Conservation (phyloP, 1,140 invertebrate species). For the Caenorhabditis inopinata region DNA sequence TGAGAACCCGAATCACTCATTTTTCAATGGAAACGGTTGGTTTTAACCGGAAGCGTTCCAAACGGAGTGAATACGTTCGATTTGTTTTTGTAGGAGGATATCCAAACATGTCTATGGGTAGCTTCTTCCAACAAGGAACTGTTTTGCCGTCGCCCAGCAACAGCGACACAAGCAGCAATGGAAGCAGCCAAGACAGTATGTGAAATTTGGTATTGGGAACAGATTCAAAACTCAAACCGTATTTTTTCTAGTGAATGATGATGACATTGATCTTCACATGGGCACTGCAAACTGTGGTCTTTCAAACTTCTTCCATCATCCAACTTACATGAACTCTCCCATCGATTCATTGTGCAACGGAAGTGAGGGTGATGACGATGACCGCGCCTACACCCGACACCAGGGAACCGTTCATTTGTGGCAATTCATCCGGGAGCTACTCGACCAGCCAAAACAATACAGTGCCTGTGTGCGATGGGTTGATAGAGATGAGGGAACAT, state of each 20-base stretch:
- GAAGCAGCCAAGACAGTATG: conserved; percentile 43
- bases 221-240: too few relatives aligned
- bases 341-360: not conserved
- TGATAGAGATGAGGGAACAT: conserved; percentile 87
- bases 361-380: conserved; percentile 34
- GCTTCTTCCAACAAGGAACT: conserved; percentile 31
- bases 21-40: conserved; percentile 27
- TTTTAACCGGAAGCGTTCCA: conserved; percentile 4
- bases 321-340: conserved; percentile 35
- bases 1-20: conserved; percentile 10
- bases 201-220: too few relatives aligned
- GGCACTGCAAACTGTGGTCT: not conserved
- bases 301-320: conserved; percentile 26
- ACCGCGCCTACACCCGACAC: conserved; percentile 33
- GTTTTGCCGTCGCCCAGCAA: conserved; percentile 37
- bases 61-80: not conserved
- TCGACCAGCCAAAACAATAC: conserved; percentile 81
- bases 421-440: conserved; percentile 95
- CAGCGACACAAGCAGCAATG: conserved; percentile 43
- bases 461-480: conserved; percentile 93
- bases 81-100: conserved; percentile 8
- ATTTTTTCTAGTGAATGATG: conserved; percentile 11
- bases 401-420: conserved; percentile 87
- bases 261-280: conserved; percentile 6
- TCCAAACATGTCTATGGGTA: conserved; percentile 8